Conservation (phyloP, 2,888 invertebrate genomes). For the Hirtodrosophila trivittata region DNA sequence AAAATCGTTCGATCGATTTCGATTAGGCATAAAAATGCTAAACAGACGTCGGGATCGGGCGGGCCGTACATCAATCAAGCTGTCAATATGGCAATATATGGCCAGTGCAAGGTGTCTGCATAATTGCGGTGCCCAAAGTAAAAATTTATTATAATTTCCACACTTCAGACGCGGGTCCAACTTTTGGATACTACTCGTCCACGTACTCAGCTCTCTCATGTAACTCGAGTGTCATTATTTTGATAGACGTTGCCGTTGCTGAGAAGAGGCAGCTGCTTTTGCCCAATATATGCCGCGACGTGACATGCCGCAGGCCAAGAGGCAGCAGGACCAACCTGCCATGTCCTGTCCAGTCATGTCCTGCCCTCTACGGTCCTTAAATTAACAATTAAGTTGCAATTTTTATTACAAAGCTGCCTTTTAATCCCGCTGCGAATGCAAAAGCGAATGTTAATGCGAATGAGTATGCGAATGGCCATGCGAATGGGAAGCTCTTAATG, state of each 20-base stretch:
- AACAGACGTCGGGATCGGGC: slow-evolving; percentile 35
- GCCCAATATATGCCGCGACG: slow-evolving; percentile 29
- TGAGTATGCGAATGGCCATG: neutral
- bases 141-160: slow-evolving; percentile 77
- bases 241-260: slow-evolving; percentile 66
- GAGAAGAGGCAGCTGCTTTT: slow-evolving; percentile 39
- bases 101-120: slow-evolving; percentile 67
- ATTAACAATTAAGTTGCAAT: slow-evolving; percentile 78
- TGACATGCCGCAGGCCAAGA: slow-evolving; percentile 47
- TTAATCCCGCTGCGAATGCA: slow-evolving; percentile 50
- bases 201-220: slow-evolving; percentile 20
- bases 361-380: slow-evolving; percentile 55
- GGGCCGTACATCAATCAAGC: slow-evolving; percentile 65
- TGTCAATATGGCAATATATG: slow-evolving; percentile 68
- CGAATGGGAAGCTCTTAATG: slow-evolving; percentile 13
- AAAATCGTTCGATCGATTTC: slow-evolving; percentile 48
- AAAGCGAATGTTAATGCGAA: neutral
- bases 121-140: slow-evolving; percentile 64
- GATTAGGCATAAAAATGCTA: slow-evolving; percentile 58
- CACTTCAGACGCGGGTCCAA: slow-evolving; percentile 51
- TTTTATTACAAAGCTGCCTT: slow-evolving; percentile 68
- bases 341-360: slow-evolving; percentile 7
- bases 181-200: slow-evolving; percentile 12
- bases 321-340: slow-evolving; percentile 3
- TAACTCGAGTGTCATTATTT: slow-evolving; percentile 62